Conservation (phyloP, 2,113 vertebrate genomes). For the Syngnathoides biaculeatus region DNA sequence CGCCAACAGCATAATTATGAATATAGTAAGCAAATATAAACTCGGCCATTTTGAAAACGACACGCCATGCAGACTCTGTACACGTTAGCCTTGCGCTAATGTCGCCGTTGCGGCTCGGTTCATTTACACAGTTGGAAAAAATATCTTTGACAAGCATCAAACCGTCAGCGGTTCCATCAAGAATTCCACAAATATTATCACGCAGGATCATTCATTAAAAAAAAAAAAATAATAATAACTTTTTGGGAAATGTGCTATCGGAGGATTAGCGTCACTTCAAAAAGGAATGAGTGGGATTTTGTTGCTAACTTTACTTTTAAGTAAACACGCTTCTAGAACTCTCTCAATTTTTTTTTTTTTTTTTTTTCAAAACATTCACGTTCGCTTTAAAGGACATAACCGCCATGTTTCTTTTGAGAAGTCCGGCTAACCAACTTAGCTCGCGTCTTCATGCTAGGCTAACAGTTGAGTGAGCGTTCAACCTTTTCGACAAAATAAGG, state of each 20-base stretch:
- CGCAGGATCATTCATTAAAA: background rate
- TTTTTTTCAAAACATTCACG: background rate
- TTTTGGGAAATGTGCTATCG: background rate
- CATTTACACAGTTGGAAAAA: background rate
- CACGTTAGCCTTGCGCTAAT: conserved; percentile 13
- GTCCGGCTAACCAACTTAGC: background rate
- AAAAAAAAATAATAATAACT: background rate
- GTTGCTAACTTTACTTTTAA: background rate
- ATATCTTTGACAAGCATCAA: background rate
- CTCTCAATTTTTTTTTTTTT: background rate
- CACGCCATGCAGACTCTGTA: conserved; percentile 42
- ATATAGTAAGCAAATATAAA: background rate
- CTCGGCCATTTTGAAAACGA: background rate
- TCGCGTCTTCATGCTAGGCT: background rate
- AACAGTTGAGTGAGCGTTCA: background rate
- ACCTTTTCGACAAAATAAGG: conserved; percentile 66
- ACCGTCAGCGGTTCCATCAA: background rate
- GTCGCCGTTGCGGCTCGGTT: background rate
- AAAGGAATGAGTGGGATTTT: background rate
- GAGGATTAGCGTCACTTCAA: background rate
- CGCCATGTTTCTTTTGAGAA: background rate
- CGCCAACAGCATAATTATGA: background rate
- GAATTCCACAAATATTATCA: background rate
- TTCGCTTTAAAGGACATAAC: background rate
- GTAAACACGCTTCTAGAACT: background rate